Percentiles rank a stretch among this genome's conserved stretches.
Conservation (phyloP, 2,797 vertebrate species). For the Heliangelus exortis region DNA sequence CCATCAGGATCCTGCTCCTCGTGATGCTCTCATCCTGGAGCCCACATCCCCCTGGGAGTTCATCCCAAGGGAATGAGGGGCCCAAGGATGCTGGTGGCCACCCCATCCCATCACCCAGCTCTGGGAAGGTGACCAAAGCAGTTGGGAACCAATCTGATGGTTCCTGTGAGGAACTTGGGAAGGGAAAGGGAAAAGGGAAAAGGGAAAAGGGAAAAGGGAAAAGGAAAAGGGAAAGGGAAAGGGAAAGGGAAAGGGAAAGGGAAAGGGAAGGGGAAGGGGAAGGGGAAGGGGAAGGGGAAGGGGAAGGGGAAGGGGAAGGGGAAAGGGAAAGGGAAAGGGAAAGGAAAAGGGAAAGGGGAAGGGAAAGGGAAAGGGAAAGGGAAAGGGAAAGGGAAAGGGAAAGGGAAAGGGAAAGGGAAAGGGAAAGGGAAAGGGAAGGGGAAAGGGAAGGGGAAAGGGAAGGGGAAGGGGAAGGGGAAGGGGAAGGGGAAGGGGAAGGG, state of each 20-base stretch:
- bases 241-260: not conserved
- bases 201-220: not conserved
- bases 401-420: no score
- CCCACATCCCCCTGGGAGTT: not conserved
- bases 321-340: not conserved
- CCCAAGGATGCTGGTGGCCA: not conserved
- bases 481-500: not conserved
- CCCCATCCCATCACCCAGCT: not conserved
- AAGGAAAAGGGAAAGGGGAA: no score
- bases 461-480: not conserved
- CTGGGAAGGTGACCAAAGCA: not conserved
- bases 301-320: not conserved
- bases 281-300: not conserved
- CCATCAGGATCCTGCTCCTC: not conserved
- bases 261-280: not conserved
- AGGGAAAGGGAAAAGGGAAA: no score
- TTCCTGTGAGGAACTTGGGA: rapidly evolving
- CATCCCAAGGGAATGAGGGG: not conserved
- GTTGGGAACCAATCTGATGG: not conserved
- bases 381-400: no score
- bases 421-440: not conserved
- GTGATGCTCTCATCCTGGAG: not conserved
- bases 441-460: not conserved
- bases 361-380: not conserved
- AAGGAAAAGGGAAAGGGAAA: no score